Conservation (phyloP, 2,797 vertebrate species). For the Hydrolagus colliei region DNA sequence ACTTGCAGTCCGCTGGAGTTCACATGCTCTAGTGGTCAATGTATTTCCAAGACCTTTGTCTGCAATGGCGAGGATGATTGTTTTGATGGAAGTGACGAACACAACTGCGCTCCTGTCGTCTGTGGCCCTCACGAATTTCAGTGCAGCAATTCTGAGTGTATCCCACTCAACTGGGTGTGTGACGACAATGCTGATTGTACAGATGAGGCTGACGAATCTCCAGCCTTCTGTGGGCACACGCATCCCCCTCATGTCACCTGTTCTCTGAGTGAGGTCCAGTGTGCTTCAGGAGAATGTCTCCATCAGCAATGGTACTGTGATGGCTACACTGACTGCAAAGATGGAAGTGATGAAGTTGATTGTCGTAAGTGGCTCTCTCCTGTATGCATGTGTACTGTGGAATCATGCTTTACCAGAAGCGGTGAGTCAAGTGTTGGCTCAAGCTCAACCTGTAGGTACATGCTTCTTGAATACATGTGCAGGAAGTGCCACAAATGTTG, state of each 20-base stretch:
- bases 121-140: slow-evolving; percentile 80
- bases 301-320: slow-evolving; percentile 93
- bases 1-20: slow-evolving; percentile 86
- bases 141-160: slow-evolving; percentile 80
- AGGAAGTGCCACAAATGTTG: too few relatives aligned
- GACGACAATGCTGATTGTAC: slow-evolving; percentile 88
- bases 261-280: slow-evolving; percentile 74
- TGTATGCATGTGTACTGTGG: too few relatives aligned
- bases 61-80: slow-evolving; percentile 94
- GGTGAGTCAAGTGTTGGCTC: too few relatives aligned
- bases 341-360: slow-evolving; percentile 87
- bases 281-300: slow-evolving; percentile 84
- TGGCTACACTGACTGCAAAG: slow-evolving; percentile 88
- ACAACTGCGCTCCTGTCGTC: slow-evolving; percentile 72
- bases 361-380: slow-evolving; percentile 71
- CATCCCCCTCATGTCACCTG: slow-evolving; percentile 71
- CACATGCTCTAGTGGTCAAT: slow-evolving; percentile 81
- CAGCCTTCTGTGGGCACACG: slow-evolving; percentile 73
- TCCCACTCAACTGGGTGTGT: slow-evolving; percentile 85
- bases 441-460: too few relatives aligned
- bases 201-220: slow-evolving; percentile 84
- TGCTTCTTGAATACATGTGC: too few relatives aligned
- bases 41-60: slow-evolving; percentile 83
- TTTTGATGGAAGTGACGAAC: slow-evolving; percentile 79
- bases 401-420: too few relatives aligned